These are phyloP conservation scores for Physocephala rufipes DNA, from an alignment of 2,888 invertebrate genomes.

Conservation along the genomic window DNA sequence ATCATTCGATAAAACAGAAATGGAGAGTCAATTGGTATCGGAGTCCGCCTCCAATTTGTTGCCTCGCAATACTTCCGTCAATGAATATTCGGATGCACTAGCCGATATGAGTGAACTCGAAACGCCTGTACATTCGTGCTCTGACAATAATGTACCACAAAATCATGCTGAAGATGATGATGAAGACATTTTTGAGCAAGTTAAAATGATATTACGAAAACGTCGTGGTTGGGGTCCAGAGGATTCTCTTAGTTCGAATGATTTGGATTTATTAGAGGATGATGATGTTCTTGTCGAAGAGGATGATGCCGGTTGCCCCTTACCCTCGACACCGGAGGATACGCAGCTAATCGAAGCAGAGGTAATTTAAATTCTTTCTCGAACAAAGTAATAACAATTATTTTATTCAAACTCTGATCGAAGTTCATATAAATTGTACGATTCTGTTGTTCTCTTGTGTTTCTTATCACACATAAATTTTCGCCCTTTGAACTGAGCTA, in stretches of 20 bases:
- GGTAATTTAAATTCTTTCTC: conserved; percentile 60
- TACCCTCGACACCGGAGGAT: conserved; percentile 88
- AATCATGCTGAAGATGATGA: conserved; percentile 52
- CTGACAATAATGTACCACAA: conserved; percentile 29
- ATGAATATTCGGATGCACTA: conserved; percentile 48
- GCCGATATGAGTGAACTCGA: conserved; percentile 46
- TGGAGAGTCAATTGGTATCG: conserved; percentile 31
- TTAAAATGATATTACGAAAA: conserved; percentile 63
- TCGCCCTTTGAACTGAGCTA: too few relatives aligned
- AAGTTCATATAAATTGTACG: too few relatives aligned
- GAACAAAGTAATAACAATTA: too few relatives aligned
- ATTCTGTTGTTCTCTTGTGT: too few relatives aligned
- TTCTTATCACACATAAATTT: too few relatives aligned
- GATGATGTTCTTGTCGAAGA: conserved; percentile 68
- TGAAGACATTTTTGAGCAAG: conserved; percentile 60
- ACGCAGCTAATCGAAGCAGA: conserved; percentile 84
- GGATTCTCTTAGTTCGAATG: conserved; percentile 59
- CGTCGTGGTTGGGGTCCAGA: conserved; percentile 64
- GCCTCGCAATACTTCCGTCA: conserved; percentile 46
- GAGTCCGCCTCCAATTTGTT: conserved; percentile 46
- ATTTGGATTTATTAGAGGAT: conserved; percentile 61
- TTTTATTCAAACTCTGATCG: too few relatives aligned
- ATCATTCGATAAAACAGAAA: neutral
- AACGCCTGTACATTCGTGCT: conserved; percentile 47
- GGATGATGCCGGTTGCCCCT: conserved; percentile 83